Evolutionary conservation across 2,113 vertebrate genomes (phyloP).

Genomic region (Garra rufa): DNA sequence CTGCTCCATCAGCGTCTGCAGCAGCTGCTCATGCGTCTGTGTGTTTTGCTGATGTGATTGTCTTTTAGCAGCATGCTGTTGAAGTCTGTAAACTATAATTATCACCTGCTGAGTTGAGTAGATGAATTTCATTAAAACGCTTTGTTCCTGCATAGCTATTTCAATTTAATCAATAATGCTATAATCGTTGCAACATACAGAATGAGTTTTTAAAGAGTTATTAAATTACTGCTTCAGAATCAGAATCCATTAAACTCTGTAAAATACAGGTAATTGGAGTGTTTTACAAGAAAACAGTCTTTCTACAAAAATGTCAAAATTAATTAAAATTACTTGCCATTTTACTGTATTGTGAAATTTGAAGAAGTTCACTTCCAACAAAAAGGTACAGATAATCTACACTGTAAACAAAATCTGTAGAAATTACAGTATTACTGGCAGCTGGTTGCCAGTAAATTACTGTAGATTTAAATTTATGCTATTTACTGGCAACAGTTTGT

Average conservation of each 20-base stretch:
- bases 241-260: not conserved
- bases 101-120: not conserved
- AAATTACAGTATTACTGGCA: too few relatives aligned
- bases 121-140: not conserved
- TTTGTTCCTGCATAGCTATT: not conserved
- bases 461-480: too few relatives aligned
- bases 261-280: too few relatives aligned
- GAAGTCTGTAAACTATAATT: slow-evolving; percentile 5
- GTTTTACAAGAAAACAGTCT: not conserved
- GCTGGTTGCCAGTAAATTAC: too few relatives aligned
- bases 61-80: not conserved
- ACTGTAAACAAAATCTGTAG: too few relatives aligned
- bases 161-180: not conserved
- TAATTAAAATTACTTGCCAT: not conserved
- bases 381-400: too few relatives aligned
- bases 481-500: too few relatives aligned
- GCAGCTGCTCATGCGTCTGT: not conserved
- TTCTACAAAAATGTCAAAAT: not conserved
- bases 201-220: not conserved
- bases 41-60: not conserved
- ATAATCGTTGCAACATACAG: not conserved
- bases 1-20: not conserved
- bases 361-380: too few relatives aligned
- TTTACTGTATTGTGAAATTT: too few relatives aligned
- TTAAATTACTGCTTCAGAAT: not conserved